Evolutionary conservation across 2,888 invertebrate genomes (phyloP).

Genomic region (Andrena minutula): DNA sequence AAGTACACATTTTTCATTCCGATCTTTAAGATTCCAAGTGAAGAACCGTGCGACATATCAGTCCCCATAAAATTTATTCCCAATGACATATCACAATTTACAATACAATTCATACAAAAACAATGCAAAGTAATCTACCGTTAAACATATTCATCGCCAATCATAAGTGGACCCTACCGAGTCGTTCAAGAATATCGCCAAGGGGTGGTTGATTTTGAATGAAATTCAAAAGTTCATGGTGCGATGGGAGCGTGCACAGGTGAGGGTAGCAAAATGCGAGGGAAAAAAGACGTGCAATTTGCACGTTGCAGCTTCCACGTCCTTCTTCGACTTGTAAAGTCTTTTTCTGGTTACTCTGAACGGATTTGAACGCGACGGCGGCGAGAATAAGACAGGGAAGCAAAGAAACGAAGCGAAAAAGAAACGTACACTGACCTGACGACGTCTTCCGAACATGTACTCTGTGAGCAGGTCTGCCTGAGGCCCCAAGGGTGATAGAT

Average conservation of each 20-base stretch:
- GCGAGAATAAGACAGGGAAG: background rate
- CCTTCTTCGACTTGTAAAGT: background rate
- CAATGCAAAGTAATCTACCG: too few relatives aligned
- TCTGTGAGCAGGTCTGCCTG: conserved; percentile 96
- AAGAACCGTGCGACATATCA: too few relatives aligned
- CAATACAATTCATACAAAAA: background rate
- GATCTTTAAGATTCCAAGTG: too few relatives aligned
- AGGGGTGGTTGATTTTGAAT: background rate
- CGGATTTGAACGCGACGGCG: background rate
- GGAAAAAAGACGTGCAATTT: background rate
- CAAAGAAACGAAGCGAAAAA: conserved; percentile 43
- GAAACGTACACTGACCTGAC: conserved; percentile 87
- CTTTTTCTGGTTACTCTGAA: background rate
- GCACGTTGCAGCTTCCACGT: background rate
- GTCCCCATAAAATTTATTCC: too few relatives aligned
- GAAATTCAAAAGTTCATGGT: background rate
- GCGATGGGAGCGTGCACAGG: background rate
- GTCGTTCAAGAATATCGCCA: too few relatives aligned
- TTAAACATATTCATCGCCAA: too few relatives aligned
- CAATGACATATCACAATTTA: too few relatives aligned
- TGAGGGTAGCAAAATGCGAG: background rate
- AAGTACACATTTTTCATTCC: background rate
- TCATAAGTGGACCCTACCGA: too few relatives aligned
- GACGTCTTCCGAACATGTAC: conserved; percentile 95
- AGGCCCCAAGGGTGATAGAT: conserved; percentile 90